Base-by-base conservation (phyloP, 2,888 invertebrate species). In the Lycaena phlaeas region DNA sequence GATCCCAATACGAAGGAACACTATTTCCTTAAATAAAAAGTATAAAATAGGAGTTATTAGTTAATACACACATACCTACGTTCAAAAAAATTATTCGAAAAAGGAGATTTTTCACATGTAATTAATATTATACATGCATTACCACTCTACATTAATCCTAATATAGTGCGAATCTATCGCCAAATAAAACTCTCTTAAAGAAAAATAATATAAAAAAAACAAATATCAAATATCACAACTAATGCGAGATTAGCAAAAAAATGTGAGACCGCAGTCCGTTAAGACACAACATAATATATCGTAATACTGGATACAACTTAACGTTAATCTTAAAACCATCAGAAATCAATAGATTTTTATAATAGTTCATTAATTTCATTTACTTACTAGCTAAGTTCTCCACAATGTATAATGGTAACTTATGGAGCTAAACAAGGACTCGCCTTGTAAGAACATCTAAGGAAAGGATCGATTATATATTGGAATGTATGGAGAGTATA, bases 401-500 rank as follows among this genome's bases (percentile, higher is more conserved):
- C 22, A 22, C 9, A 9, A 7, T 22, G 5, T 22, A 22, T 22
- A 22, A 22, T 22, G 22, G 22, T 22, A 22, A 22, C 22, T 22
- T 9, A 6, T 22, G 9, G 22, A 5, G 9, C 9, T n/a, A n/a
- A n/a, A n/a, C n/a, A n/a, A n/a, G n/a, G n/a, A n/a, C n/a, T n/a
- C 9, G 22, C 7, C 2, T 22, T 6, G 4, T 22, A 2, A 22
- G 18, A 18, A 34, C 6, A 12, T n/a, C 34, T 34, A 34, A 34
- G 34, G 34, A 34, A 34, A 34, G 34, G 34, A 34, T 34, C 34
- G 14, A 9, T 9, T 34, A 34, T 7, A 29, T 29, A 34, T 22
- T 34, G 34, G 34, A 34, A 34, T 34, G 11, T 22, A 9, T 22
- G 22, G 18, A 9, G 11, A 22, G 7, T 15, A 30, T 15, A 30